Conservation (phyloP, 64 coral and sea anemone genomes). For the Montipora efflorescens region DNA sequence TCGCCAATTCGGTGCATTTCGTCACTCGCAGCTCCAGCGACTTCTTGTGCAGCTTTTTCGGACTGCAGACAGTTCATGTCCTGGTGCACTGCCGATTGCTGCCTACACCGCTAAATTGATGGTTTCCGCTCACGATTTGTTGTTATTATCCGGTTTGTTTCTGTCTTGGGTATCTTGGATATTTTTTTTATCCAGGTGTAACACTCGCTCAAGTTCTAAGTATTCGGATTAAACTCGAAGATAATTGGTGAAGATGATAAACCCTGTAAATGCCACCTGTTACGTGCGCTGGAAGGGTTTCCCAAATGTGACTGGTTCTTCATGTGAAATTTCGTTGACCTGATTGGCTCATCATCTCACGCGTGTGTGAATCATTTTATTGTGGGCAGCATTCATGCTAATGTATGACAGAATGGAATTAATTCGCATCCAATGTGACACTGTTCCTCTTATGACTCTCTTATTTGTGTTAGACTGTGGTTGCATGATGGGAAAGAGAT, state of each 20-base stretch:
- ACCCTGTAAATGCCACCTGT: slow-evolving; percentile 37
- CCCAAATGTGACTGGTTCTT: slow-evolving; percentile 27
- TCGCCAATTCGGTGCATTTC: not conserved
- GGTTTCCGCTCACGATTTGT: not conserved
- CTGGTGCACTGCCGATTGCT: not conserved
- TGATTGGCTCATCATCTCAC: not conserved
- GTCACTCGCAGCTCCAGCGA: slow-evolving; percentile 13
- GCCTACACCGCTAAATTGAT: not conserved
- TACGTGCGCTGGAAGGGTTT: slow-evolving; percentile 21
- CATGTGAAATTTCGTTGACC: not conserved
- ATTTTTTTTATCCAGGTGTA: not conserved
- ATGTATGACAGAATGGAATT: slow-evolving; percentile 7
- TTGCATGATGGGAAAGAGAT: not conserved
- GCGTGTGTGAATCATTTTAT: slow-evolving; percentile 31
- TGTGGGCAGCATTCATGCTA: slow-evolving; percentile 51
- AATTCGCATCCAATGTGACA: slow-evolving; percentile 2
- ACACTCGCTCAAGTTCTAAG: not conserved
- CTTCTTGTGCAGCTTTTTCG: slow-evolving; percentile 17
- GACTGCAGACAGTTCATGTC: slow-evolving; percentile 43
- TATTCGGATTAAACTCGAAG: not conserved
- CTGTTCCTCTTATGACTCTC: not conserved
- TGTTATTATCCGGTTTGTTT: no score
- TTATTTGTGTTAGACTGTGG: not conserved
- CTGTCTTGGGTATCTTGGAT: no score
- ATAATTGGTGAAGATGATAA: slow-evolving; percentile 1